Conservation (phyloP, 2,888 invertebrate species). For the Meloe dianella region DNA sequence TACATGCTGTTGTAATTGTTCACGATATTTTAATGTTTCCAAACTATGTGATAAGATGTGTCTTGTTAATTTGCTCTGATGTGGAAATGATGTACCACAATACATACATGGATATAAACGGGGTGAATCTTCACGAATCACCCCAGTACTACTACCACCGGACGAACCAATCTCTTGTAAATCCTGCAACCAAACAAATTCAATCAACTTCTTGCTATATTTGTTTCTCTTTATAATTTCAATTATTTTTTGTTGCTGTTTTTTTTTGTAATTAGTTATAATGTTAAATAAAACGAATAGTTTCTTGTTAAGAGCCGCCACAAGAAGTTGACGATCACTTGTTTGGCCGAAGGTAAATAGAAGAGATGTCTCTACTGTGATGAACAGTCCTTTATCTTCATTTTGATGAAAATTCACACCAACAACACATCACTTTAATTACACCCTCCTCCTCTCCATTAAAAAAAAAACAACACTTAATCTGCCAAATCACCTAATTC, state of each 20-base stretch:
- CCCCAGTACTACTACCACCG: conserved; percentile 26
- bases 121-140: conserved; percentile 57
- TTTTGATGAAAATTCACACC: background rate
- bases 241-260: background rate
- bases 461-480: background rate
- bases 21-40: conserved; percentile 86
- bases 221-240: conserved; percentile 29
- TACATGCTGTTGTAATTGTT: conserved; percentile 68
- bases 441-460: background rate
- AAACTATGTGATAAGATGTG: conserved; percentile 89
- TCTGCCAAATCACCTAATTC: background rate
- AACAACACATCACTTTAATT: background rate
- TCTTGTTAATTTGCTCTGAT: conserved; percentile 89
- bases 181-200: conserved; percentile 90
- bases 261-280: background rate
- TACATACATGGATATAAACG: conserved; percentile 83
- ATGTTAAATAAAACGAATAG: background rate
- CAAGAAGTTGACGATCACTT: conserved; percentile 91
- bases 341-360: conserved; percentile 65
- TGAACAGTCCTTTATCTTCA: background rate
- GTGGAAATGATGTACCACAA: conserved; percentile 87
- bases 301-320: conserved; percentile 49
- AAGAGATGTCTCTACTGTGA: conserved; percentile 35
- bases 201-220: conserved; percentile 86
- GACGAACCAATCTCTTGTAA: conserved; percentile 57